Evolutionary conservation across 2,113 vertebrate genomes (phyloP).

Genomic region (Montifringilla adamsi): DNA sequence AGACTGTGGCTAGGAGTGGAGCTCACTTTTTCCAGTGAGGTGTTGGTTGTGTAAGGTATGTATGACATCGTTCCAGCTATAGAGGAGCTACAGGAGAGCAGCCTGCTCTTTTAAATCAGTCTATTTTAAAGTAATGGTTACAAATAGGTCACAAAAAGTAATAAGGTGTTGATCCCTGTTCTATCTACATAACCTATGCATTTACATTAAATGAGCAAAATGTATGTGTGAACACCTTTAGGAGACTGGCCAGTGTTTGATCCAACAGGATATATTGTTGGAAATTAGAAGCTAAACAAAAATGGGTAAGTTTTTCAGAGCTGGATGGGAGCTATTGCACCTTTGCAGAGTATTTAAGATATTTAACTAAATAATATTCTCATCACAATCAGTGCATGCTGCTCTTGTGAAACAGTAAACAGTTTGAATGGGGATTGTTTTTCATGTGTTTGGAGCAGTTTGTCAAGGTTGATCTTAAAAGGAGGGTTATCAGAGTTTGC

Average conservation of each 20-base stretch:
- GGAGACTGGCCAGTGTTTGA: not conserved
- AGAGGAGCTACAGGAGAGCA: not conserved
- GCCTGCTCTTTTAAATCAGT: not conserved
- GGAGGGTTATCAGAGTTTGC: not conserved
- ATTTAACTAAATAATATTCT: not conserved
- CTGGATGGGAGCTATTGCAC: not conserved
- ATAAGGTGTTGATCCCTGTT: not conserved
- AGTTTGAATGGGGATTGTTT: not conserved
- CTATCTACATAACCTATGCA: rapidly evolving
- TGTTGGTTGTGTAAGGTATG: not conserved
- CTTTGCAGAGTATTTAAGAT: not conserved
- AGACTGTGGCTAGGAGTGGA: not conserved
- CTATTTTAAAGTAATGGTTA: not conserved
- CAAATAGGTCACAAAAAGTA: not conserved
- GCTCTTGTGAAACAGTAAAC: not conserved
- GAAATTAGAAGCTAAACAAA: not conserved
- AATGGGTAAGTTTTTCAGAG: not conserved
- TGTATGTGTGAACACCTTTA: not conserved
- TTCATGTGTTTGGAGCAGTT: not conserved
- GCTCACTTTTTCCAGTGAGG: not conserved
- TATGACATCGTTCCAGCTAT: not conserved
- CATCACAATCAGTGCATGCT: not conserved
- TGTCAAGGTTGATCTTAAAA: not conserved
- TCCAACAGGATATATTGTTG: not conserved
- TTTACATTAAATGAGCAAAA: not conserved